Percentiles rank a stretch among this genome's conserved stretches.
Conservation (phyloP, 2,888 invertebrate genomes). For the Lydus trimaculatus region DNA sequence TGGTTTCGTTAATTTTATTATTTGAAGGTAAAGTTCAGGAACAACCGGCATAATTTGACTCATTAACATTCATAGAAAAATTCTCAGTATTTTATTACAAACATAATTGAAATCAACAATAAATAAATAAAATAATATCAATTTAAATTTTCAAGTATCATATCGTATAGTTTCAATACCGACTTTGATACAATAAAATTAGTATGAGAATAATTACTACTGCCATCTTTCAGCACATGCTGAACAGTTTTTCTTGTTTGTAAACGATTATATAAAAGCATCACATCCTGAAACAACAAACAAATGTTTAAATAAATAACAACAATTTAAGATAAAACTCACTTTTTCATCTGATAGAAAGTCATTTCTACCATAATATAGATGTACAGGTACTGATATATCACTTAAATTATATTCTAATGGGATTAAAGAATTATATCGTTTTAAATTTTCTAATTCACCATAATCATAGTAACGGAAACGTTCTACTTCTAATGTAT, state of each 20-base stretch:
- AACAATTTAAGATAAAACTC: constrained; percentile 25
- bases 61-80: too few species aligned
- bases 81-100: background rate
- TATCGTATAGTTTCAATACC: constrained; percentile 23
- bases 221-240: constrained; percentile 3
- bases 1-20: too few species aligned
- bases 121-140: background rate
- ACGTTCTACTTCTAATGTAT: constrained; percentile 55
- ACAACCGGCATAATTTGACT: too few species aligned
- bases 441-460: constrained; percentile 60
- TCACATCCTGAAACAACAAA: constrained; percentile 32
- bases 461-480: constrained; percentile 72
- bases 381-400: constrained; percentile 67
- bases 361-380: constrained; percentile 73
- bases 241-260: constrained; percentile 21
- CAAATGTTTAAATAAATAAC: background rate
- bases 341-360: constrained; percentile 69
- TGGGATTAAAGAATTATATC: constrained; percentile 64
- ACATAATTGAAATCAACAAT: background rate
- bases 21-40: too few species aligned
- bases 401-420: constrained; percentile 68
- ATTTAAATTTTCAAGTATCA: constrained; percentile 16
- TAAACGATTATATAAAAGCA: constrained; percentile 28
- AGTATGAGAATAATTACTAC: constrained; percentile 30
- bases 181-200: constrained; percentile 29